Evolutionary conservation across 2,797 vertebrate genomes (phyloP).

Genomic region (Florisuga fusca): DNA sequence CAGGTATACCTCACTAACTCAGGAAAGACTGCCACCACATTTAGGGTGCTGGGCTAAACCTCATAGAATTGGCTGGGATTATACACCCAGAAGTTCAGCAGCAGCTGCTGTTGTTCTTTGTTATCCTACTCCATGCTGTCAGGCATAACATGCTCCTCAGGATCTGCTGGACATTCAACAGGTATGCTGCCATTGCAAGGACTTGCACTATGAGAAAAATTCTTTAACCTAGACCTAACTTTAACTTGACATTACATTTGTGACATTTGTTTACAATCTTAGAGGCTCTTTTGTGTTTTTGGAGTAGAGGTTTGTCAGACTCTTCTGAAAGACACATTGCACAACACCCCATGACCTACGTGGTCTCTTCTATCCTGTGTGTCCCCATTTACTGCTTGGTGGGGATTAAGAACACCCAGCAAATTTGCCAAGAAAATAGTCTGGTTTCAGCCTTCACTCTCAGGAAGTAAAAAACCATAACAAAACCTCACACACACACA

Average conservation of each 20-base stretch:
- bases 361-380: fast-evolving
- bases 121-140: neutral
- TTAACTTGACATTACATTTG: neutral
- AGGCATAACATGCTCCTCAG: neutral
- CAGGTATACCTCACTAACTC: neutral
- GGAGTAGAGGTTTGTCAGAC: neutral
- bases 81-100: neutral
- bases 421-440: neutral
- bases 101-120: neutral
- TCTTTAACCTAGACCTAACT: no score
- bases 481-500: neutral
- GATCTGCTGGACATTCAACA: neutral
- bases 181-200: neutral
- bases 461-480: neutral
- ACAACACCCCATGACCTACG: neutral
- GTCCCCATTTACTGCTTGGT: neutral
- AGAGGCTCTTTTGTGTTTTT: neutral
- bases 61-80: neutral
- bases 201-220: neutral
- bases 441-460: neutral
- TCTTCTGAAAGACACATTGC: neutral
- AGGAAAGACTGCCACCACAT: neutral
- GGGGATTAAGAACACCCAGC: neutral
- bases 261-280: neutral
- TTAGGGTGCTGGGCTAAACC: neutral